Base-by-base conservation (phyloP, 1,140 invertebrate genomes). In the Whitmania pigra region DNA sequence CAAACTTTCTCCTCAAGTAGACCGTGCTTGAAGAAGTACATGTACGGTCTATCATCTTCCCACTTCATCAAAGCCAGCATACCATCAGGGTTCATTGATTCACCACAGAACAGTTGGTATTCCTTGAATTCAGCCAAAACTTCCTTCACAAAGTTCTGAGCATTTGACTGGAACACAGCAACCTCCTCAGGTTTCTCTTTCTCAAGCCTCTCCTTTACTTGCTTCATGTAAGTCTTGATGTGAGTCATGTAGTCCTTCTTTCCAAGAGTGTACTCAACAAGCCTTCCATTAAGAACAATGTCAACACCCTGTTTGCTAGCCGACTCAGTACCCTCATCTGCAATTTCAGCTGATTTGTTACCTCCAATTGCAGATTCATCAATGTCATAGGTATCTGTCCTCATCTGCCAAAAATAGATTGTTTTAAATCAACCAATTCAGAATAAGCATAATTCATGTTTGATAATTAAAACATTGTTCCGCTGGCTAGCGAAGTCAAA, bases 21-120 rank as follows among this genome's bases (percentile, higher is more conserved):
- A 73, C 92, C 94, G 80, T 95, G 92, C 84, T 96, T 97, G 83
- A 94, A 94, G 82, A 94, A 94, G 88, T 94, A 92, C 77, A 97
- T 84, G 72, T 93, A 87, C 55, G 93, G 93, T 20, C 88, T 86
- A 0, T 87, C 83, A 76, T 92, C 86, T 79, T 93, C 89, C 79
- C 95, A 97, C 82, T 96, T 93, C 80, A 92, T 86, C 73, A 97
- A 85, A 67, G 88, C 92, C n/a, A 97, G 88, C 87, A 94, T 88
- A 73, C 91, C 93, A 75, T 95, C 94, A 74, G 88, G 87, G 77
- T 95, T 75, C 89, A 94, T 93, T 0, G 91, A 92, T 85, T 94
- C 92, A 49, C 93, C 86, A 73, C 91, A 93, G 84, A 93, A 97
- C 79, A 96, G 95, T 79, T 94, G 91, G 29, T 94, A 84, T 72